Evolutionary conservation across 2,888 invertebrate genomes (phyloP).

Genomic region (Cryptophagus acutangulus): DNA sequence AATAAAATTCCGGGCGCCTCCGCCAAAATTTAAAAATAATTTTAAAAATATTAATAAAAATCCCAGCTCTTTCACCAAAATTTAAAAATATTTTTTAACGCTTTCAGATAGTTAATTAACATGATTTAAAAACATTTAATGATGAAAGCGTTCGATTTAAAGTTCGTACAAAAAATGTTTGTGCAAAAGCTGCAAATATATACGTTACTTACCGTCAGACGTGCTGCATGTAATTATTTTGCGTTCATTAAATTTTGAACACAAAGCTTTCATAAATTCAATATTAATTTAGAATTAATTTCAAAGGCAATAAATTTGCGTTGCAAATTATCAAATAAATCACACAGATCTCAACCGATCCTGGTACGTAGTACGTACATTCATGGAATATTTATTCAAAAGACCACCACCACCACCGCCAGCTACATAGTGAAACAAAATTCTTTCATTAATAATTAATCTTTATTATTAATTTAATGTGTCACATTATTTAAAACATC

Average conservation of each 20-base stretch:
- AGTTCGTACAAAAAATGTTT: too few species aligned
- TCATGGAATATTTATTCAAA: too few species aligned
- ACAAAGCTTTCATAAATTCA: conserved; percentile 13
- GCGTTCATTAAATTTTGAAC: conserved; percentile 7
- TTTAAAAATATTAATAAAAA: too few species aligned
- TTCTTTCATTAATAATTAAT: conserved; percentile 27
- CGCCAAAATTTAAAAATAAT: too few species aligned
- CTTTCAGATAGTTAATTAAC: not conserved
- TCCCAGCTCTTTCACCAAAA: too few species aligned
- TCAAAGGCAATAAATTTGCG: conserved; percentile 18
- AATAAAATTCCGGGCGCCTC: too few species aligned
- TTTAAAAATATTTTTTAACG: not conserved
- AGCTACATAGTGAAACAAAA: conserved; percentile 12
- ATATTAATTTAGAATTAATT: conserved; percentile 19
- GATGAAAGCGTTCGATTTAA: too few species aligned
- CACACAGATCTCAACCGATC: not conserved
- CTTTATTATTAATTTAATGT: conserved; percentile 44
- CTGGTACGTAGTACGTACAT: not conserved
- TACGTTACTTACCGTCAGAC: too few species aligned
- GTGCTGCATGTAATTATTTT: not conserved
- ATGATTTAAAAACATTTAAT: not conserved
- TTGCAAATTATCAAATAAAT: conserved; percentile 17
- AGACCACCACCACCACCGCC: too few species aligned
- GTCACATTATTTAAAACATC: conserved; percentile 45
- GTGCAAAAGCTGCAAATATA: too few species aligned